Base-by-base conservation (phyloP, 2,888 invertebrate genomes). In the Hartigia nigra region DNA sequence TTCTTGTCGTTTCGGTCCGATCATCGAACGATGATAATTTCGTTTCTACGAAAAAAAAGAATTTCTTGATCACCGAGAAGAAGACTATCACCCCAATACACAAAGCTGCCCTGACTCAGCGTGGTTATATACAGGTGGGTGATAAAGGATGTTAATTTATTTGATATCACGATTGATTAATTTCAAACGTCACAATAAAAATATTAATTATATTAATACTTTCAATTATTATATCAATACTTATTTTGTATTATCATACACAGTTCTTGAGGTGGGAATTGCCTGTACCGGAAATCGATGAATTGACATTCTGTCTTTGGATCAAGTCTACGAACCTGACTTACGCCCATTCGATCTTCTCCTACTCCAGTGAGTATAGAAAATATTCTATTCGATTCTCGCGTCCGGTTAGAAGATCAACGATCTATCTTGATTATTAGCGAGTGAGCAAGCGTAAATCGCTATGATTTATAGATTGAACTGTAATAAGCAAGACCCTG, bases 121-220 rank as follows among this genome's bases (percentile, higher is more conserved):
- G 93, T 87, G 95, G 95, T 86, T 95, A 94, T 86, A 94, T 95
- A 75, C 95, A 95, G 94, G 95, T 95, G 90, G 94, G 95, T 95
- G 90, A 87, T 82, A 37, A 55, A 55, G 55, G 23, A 55, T 55
- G 55, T 55, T 55, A 55, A 55, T 55, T 23, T 55, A 55, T 23
- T 23, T 55, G 23, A 55, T 31, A 31, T 72, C 31, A 72, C 31
- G 31, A 9, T 23, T 12, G 31, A 5, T 31, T 14, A 31, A 72
- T 72, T 11, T 12, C 5, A 14, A 4, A 72, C 72, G 31, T 72
- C 34, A 32, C 3, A 31, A 31, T 14, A 72, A 72, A 72, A 23
- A 55, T 55, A 55, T 23, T 23, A 23, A 55, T 23, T 55, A 23
- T 23, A 55, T 23, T 14, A 55, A 55, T 23, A 3, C 14, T 72